A percentile compares a stretch with the other conserved stretches of the same genome.
Conservation (phyloP, 2,797 vertebrate species). For the Bradypus variegatus region DNA sequence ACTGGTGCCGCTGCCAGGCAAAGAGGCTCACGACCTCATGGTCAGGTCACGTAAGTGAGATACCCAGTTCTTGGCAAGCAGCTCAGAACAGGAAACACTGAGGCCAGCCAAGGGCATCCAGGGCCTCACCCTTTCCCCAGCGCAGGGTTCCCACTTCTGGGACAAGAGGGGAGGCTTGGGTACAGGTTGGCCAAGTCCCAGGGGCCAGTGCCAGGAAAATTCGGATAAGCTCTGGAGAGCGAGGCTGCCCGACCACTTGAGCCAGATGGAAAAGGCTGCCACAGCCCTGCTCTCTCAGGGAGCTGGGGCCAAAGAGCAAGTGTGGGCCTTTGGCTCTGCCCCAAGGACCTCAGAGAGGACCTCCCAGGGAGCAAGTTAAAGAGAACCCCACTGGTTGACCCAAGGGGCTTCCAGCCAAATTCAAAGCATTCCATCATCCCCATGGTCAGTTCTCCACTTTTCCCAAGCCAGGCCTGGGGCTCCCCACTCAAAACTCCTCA, state of each 20-base stretch:
- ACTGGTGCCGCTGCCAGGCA: accelerated
- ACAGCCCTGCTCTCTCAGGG: neutral
- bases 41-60: neutral
- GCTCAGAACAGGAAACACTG: neutral
- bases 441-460: neutral
- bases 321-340: neutral
- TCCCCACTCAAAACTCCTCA: neutral
- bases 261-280: too few relatives aligned
- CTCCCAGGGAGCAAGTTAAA: neutral
- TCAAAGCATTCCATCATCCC: neutral
- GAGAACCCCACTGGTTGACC: neutral
- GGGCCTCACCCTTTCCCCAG: neutral
- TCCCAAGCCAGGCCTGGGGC: neutral
- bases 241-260: neutral
- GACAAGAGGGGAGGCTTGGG: neutral
- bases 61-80: neutral
- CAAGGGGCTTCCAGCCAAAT: neutral
- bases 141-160: neutral
- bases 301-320: neutral
- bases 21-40: neutral
- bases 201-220: neutral
- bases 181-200: neutral
- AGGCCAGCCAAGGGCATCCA: neutral
- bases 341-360: neutral
- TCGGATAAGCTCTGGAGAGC: neutral